A percentile compares a stretch with the other conserved stretches of the same genome.
Evolutionary conservation across 2,888 invertebrate species (phyloP).

Genomic region (Ctena decussata): DNA sequence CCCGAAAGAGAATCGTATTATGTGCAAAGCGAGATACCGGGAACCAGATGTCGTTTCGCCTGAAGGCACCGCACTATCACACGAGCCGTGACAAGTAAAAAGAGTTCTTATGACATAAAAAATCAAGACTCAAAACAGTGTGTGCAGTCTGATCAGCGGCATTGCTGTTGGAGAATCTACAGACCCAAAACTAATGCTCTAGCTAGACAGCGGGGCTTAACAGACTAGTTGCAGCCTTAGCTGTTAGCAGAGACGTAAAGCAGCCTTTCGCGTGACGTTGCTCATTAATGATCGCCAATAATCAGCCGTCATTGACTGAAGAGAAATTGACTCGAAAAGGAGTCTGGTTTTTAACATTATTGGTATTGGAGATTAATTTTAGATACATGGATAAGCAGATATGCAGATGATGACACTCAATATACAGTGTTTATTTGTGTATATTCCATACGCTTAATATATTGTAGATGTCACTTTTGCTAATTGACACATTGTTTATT

Average conservation of each 20-base stretch:
- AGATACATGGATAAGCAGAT: not conserved
- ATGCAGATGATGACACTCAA: not conserved
- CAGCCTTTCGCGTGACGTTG: too few species aligned
- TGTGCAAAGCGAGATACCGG: not conserved
- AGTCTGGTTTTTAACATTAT: not conserved
- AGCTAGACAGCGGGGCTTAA: too few species aligned
- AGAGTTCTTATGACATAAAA: too few species aligned
- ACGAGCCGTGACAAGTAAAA: too few species aligned
- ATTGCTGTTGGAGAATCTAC: too few species aligned
- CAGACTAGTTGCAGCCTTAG: too few species aligned
- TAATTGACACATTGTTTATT: not conserved
- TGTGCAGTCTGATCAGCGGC: too few species aligned
- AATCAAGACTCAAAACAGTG: too few species aligned
- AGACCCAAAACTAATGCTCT: too few species aligned
- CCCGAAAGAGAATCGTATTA: too few species aligned
- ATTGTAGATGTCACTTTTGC: not conserved
- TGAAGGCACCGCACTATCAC: conserved; percentile 6
- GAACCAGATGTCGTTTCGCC: not conserved
- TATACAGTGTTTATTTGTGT: conserved; percentile 2
- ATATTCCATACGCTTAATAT: too few species aligned
- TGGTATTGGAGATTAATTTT: not conserved
- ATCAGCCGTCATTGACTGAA: not conserved
- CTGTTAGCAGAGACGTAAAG: too few species aligned
- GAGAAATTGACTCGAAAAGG: not conserved
- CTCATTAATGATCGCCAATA: not conserved